These are phyloP conservation scores for Platycercus adscitus DNA, from an alignment of 2,113 vertebrate genomes.

Conservation along the genomic window DNA sequence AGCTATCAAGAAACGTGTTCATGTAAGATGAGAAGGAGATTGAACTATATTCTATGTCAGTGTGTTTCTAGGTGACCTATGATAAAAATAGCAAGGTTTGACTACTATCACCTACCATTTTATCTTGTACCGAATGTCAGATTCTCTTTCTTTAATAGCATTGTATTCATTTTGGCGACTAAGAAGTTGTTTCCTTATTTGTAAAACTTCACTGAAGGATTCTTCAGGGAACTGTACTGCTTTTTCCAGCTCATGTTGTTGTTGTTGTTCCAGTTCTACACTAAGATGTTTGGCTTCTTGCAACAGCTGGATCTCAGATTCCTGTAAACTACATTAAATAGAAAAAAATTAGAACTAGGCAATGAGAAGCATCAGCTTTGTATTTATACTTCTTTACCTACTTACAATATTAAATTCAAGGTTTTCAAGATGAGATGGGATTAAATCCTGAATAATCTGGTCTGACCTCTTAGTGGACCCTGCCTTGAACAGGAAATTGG, in stretches of 20 bases:
- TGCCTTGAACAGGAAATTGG: background rate
- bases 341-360: background rate
- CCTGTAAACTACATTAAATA: slow-evolving; percentile 78
- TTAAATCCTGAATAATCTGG: background rate
- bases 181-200: slow-evolving; percentile 79
- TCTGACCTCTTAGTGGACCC: background rate
- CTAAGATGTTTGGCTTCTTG: slow-evolving; percentile 80
- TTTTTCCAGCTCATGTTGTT: slow-evolving; percentile 76
- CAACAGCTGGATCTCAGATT: slow-evolving; percentile 83
- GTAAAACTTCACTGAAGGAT: slow-evolving; percentile 74
- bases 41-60: background rate
- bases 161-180: slow-evolving; percentile 77
- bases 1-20: background rate
- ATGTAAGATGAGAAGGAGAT: background rate
- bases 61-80: background rate
- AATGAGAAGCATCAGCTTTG: background rate
- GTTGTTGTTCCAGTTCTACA: slow-evolving; percentile 78
- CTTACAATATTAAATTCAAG: background rate
- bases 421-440: background rate
- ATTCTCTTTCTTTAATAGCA: slow-evolving; percentile 71
- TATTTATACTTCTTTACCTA: background rate
- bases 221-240: slow-evolving; percentile 75
- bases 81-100: background rate
- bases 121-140: slow-evolving; percentile 75
- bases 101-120: slow-evolving; percentile 72